A percentile compares a stretch with the other conserved stretches of the same genome.
phyloP scores from a whole-genome alignment of 2,113 vertebrate species.

The Crotalus horridus region DNA sequence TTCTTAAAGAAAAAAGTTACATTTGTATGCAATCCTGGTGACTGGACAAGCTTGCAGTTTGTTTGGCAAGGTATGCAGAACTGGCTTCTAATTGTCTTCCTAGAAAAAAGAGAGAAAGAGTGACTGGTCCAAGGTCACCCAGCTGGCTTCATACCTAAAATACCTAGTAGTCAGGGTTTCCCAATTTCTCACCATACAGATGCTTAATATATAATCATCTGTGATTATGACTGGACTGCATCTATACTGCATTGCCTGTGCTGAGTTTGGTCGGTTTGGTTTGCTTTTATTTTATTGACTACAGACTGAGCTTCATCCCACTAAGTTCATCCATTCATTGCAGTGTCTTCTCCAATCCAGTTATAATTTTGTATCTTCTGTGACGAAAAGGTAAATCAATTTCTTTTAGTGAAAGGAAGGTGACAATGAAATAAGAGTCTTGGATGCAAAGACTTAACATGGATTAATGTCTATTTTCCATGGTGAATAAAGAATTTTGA shows the following conservation, averaged over 20 bases:
- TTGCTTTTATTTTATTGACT: not conserved
- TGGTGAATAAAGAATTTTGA: not conserved
- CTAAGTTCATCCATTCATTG: not conserved
- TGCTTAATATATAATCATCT: not conserved
- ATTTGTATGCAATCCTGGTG: not conserved
- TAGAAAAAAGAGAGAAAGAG: not conserved
- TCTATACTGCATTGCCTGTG: not conserved
- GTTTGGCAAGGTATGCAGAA: not conserved
- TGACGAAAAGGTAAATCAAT: not conserved
- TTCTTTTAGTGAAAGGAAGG: not conserved
- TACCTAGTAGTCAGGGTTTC: not conserved
- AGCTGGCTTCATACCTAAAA: not conserved
- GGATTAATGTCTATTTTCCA: not conserved
- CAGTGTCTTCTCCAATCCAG: not conserved
- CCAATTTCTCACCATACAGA: not conserved
- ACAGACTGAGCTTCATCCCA: not conserved
- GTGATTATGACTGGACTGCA: not conserved
- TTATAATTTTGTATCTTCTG: not conserved
- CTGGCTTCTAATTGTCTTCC: not conserved
- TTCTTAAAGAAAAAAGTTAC: not conserved
- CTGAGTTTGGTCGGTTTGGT: not conserved
- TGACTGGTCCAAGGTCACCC: not conserved
- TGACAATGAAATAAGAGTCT: constrained; percentile 1
- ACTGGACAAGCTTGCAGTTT: not conserved
- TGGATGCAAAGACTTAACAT: not conserved